Evolutionary conservation across 2,888 invertebrate genomes (phyloP), one percentile per base, ranked within the genome.

Genomic region (Laothoe populi): DNA sequence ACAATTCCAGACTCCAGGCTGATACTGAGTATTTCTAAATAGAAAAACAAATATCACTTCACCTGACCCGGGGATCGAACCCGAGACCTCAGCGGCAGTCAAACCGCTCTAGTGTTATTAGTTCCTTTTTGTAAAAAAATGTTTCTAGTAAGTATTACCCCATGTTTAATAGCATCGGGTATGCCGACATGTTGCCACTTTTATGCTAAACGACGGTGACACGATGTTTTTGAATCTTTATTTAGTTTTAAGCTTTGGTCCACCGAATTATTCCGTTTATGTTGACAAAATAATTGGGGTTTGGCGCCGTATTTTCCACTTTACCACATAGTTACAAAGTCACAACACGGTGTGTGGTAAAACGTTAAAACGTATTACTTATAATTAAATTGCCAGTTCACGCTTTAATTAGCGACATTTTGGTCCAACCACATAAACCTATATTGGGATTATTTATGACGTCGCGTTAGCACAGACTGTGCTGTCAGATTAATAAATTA

Each of bases 371-470:
- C 19, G 35, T 53, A 53, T 53, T 35, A n/a, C n/a, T n/a, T n/a
- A 35, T 53, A 53, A 53, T 53, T 19, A 53, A 53, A 53, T 35
- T 35, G 53, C 53, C 35, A 53, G 53, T 53, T 35, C 19, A 35
- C 35, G 53, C 53, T 53, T 53, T 53, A 53, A 53, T 53, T 53
- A 53, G 53, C 35, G 35, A 53, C 53, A 53, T 53, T 53, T 53
- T 21, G 35, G 53, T 35, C 31, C 11, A 53, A 35, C 53, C 53
- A 11, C 19, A 53, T 53, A 53, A 53, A 19, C 35, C 35, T 53
- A 35, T 35, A 19, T 35, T 35, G 31, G 19, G 53, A 31, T 19
- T 53, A 53, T 53, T 53, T 53, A 53, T 53, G 19, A 35, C 35
- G 19, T 46, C 23, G 11, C 31, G 49, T 31, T 53, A 31, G 49